Conservation (phyloP, 2,113 vertebrate genomes). For the Ochotona curzoniae region DNA sequence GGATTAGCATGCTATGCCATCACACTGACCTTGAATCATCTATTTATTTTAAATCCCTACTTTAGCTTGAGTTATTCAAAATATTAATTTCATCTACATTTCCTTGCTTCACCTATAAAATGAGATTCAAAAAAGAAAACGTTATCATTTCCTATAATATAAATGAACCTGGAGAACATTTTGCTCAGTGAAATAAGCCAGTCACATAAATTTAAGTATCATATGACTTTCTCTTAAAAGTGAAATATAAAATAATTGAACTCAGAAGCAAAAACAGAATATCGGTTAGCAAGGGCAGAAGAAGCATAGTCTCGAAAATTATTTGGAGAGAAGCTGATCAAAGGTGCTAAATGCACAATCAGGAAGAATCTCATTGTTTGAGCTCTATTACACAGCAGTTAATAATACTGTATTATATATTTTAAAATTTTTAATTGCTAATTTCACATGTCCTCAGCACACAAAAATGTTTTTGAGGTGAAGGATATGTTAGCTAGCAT, state of each 20-base stretch:
- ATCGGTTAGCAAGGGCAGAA: not conserved
- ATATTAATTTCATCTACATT: not conserved
- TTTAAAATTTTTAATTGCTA: not conserved
- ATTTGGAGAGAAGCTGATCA: not conserved
- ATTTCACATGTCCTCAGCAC: not conserved
- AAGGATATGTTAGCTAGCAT: not conserved
- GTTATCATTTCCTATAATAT: not conserved
- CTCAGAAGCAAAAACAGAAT: not conserved
- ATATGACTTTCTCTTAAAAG: not conserved
- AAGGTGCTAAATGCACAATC: not conserved
- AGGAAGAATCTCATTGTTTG: not conserved
- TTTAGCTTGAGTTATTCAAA: not conserved
- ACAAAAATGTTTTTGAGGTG: not conserved
- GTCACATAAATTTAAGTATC: not conserved
- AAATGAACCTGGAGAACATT: not conserved
- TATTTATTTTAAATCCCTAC: not conserved
- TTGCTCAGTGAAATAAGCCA: not conserved
- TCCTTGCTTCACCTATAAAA: not conserved
- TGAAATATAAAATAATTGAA: not conserved
- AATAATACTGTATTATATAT: not conserved
- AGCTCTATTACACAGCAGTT: not conserved
- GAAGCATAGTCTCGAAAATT: too few species aligned
- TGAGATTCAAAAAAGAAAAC: not conserved
- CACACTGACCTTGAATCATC: too few species aligned
- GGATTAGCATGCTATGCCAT: too few species aligned